Evolutionary conservation across 2,888 invertebrate genomes (phyloP).

Genomic region (Philereme transversata): DNA sequence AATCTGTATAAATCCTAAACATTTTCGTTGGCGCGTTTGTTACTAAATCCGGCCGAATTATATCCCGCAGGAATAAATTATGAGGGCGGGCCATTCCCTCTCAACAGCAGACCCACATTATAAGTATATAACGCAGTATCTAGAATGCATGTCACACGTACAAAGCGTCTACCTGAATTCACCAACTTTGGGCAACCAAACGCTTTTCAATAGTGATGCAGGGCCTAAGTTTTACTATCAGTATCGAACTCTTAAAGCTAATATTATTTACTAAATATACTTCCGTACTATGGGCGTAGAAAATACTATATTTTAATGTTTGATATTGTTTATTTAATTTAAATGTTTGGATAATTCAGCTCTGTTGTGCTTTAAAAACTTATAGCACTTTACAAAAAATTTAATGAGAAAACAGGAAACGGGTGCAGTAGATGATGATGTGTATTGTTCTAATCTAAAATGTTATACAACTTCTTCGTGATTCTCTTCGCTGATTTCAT

Average conservation of each 20-base stretch:
- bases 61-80: slow-evolving; percentile 77
- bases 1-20: slow-evolving; percentile 59
- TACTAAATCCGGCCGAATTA: slow-evolving; percentile 73
- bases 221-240: no score
- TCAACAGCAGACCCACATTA: slow-evolving; percentile 49
- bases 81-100: slow-evolving; percentile 70
- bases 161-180: no score
- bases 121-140: background rate
- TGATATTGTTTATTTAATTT: no score
- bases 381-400: no score
- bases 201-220: no score
- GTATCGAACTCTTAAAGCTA: no score
- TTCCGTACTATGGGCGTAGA: no score
- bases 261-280: no score
- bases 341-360: no score
- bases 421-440: background rate
- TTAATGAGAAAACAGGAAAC: background rate
- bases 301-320: no score
- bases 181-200: no score
- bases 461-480: slow-evolving; percentile 3
- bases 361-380: no score
- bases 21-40: slow-evolving; percentile 65
- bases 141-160: background rate
- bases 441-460: slow-evolving; percentile 11
- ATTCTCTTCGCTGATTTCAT: slow-evolving; percentile 16